Percentiles rank a stretch among this genome's conserved stretches.
Evolutionary conservation across 2,888 invertebrate species (phyloP).

Genomic region (Sinhomidia bicolor): DNA sequence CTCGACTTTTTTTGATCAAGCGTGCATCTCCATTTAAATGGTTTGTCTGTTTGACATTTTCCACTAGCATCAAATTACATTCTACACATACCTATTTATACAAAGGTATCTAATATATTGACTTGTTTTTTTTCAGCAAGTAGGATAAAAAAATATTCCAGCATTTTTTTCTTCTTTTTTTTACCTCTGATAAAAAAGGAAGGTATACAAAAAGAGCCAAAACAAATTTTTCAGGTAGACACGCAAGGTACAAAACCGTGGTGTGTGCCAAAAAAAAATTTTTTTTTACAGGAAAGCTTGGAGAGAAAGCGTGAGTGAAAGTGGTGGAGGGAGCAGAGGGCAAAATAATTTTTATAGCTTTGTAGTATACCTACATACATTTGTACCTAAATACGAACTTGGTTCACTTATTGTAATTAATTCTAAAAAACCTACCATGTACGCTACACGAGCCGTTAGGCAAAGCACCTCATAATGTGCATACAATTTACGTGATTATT

Average conservation of each 20-base stretch:
- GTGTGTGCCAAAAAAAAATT: neutral
- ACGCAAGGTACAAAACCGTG: neutral
- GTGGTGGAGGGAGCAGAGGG: neutral
- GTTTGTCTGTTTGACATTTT: constrained; percentile 57
- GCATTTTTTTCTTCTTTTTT: neutral
- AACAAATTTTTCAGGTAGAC: neutral
- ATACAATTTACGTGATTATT: constrained; percentile 61
- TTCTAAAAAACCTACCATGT: constrained; percentile 32
- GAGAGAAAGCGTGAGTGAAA: neutral
- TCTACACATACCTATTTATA: neutral
- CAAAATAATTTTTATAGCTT: neutral
- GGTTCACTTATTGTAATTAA: constrained; percentile 69
- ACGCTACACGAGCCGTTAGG: constrained; percentile 23
- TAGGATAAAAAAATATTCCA: too few relatives aligned
- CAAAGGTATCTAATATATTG: neutral
- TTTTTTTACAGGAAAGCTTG: too few relatives aligned
- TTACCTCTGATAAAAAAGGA: neutral
- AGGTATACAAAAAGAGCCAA: neutral
- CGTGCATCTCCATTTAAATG: constrained; percentile 56
- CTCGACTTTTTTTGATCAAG: constrained; percentile 15
- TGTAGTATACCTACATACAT: too few relatives aligned
- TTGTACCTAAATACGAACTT: neutral
- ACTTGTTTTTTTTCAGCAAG: neutral
- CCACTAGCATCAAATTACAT: neutral
- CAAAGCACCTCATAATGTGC: constrained; percentile 47